phyloP scores from a whole-genome alignment of 2,797 vertebrate species.

The Diplodus sargus region DNA sequence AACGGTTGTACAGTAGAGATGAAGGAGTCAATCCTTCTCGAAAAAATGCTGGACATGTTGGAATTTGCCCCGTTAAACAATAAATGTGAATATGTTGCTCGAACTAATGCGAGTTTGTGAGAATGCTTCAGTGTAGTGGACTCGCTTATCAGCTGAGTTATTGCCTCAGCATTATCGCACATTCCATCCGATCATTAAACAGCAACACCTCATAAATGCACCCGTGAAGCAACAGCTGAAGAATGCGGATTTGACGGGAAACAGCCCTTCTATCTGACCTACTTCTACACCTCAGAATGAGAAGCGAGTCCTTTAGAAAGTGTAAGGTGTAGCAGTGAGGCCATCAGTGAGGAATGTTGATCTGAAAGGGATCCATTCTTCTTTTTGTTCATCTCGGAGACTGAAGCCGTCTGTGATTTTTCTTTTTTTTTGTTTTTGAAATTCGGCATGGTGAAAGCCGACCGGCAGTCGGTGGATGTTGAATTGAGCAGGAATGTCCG shows the following conservation, averaged over 20 bases:
- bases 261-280: conserved; percentile 34
- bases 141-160: conserved; percentile 44
- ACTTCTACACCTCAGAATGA: conserved; percentile 16
- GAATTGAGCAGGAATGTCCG: conserved; percentile 59
- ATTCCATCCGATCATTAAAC: conserved; percentile 58
- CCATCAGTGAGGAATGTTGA: neutral
- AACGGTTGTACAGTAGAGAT: neutral
- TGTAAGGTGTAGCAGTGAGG: conserved; percentile 4
- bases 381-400: neutral
- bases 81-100: neutral
- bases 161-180: conserved; percentile 50
- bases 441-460: neutral
- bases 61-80: conserved; percentile 22
- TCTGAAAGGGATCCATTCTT: neutral
- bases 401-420: neutral
- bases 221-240: conserved; percentile 8
- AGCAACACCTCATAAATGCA: conserved; percentile 26
- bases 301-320: neutral
- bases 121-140: neutral
- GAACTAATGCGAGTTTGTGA: neutral
- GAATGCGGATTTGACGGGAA: conserved; percentile 37
- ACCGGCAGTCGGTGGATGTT: neutral
- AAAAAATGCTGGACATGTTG: neutral
- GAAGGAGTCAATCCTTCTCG: neutral
- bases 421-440: neutral